Evolutionary conservation across 2,113 vertebrate genomes (phyloP).

Genomic region (Silurus asotus): DNA sequence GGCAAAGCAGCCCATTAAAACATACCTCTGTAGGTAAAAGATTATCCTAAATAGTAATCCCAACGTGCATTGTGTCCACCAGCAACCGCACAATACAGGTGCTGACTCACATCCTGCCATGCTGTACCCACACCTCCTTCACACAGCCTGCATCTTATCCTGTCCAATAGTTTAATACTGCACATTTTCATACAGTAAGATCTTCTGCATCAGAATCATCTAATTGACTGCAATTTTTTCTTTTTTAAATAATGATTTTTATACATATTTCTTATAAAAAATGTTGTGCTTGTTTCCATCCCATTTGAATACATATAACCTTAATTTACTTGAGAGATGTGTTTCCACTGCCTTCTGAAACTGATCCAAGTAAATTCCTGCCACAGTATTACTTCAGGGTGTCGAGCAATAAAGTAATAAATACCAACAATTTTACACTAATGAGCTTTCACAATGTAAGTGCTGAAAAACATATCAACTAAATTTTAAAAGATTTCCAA

Average conservation of each 20-base stretch:
- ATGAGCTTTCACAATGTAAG: not conserved
- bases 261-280: not conserved
- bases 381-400: not conserved
- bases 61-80: not conserved
- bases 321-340: not conserved
- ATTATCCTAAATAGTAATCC: not conserved
- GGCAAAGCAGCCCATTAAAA: not conserved
- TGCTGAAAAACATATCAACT: not conserved
- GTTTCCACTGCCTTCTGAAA: not conserved
- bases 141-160: constrained; percentile 11
- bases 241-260: not conserved
- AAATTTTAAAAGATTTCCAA: not conserved
- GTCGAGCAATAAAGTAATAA: not conserved
- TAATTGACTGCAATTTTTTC: not conserved
- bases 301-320: not conserved
- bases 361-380: not conserved
- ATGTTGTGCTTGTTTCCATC: not conserved
- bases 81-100: not conserved
- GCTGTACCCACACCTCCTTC: constrained; percentile 2
- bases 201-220: not conserved
- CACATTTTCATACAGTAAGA: not conserved
- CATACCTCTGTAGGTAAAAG: not conserved
- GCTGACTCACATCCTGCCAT: constrained; percentile 31
- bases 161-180: not conserved
- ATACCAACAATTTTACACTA: not conserved